A percentile compares a stretch with the other conserved stretches of the same genome.
These are phyloP conservation scores for Drosophila infuscata DNA, from an alignment of 2,888 invertebrate genomes.

Conservation along the genomic window DNA sequence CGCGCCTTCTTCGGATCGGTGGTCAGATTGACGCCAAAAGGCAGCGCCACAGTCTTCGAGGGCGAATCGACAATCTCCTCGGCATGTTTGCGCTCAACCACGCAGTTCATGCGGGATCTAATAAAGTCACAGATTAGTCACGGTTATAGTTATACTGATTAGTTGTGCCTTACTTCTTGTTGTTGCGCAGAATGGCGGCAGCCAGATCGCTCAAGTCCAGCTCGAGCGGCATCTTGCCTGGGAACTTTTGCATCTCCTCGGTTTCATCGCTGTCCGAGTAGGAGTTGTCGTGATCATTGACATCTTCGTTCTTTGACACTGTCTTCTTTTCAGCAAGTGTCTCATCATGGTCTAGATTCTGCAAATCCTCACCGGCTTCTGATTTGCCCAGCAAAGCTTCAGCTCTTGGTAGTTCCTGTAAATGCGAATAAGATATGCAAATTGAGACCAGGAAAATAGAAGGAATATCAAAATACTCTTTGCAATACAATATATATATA, in stretches of 20 bases:
- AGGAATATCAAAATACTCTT: neutral
- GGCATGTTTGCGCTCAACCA: constrained; percentile 93
- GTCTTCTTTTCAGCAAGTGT: constrained; percentile 64
- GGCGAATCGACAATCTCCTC: constrained; percentile 93
- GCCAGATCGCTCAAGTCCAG: constrained; percentile 93
- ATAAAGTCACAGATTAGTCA: neutral
- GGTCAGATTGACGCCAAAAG: constrained; percentile 89
- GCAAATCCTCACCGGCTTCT: constrained; percentile 79
- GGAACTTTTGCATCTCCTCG: constrained; percentile 87
- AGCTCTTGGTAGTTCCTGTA: constrained; percentile 84
- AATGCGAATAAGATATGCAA: neutral
- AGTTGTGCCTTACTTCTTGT: constrained; percentile 86
- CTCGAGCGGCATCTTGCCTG: constrained; percentile 91
- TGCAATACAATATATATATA: neutral
- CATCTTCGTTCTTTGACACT: constrained; percentile 67
- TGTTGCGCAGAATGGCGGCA: constrained; percentile 90
- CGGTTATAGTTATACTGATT: neutral
- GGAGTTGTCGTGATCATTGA: constrained; percentile 84
- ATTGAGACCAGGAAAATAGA: neutral
- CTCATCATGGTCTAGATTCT: constrained; percentile 82
- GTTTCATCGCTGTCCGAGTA: constrained; percentile 86
- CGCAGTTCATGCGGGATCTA: constrained; percentile 94
- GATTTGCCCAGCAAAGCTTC: constrained; percentile 85
- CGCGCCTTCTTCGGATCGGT: constrained; percentile 90
- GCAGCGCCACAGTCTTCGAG: constrained; percentile 88